phyloP scores from a whole-genome alignment of 2,888 invertebrate genomes.

The Acanthosoma haemorrhoidale region DNA sequence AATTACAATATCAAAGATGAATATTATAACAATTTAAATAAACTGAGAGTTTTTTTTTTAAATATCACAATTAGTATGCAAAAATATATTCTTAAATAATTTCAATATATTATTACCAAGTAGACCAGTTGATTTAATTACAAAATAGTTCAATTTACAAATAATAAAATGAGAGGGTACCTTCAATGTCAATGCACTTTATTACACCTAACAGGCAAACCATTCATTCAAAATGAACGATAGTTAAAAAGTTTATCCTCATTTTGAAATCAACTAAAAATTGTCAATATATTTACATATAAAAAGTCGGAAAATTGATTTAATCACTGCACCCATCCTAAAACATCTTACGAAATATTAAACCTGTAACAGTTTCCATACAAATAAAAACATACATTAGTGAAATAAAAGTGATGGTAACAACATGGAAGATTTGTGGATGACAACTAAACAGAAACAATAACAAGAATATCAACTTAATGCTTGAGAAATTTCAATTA shows the following conservation, averaged over 20 bases:
- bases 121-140: slow-evolving; percentile 17
- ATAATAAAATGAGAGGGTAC: slow-evolving; percentile 5
- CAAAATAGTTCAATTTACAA: not conserved
- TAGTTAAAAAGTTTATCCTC: not conserved
- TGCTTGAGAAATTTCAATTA: not conserved
- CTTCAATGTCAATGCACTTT: not conserved
- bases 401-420: slow-evolving; percentile 22
- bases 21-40: slow-evolving; percentile 22
- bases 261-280: not conserved
- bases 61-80: slow-evolving; percentile 20
- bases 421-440: slow-evolving; percentile 16
- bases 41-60: slow-evolving; percentile 1
- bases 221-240: not conserved
- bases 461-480: not conserved
- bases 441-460: slow-evolving; percentile 11
- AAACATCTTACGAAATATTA: not conserved
- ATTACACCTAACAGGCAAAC: not conserved
- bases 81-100: slow-evolving; percentile 17
- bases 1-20: slow-evolving; percentile 19
- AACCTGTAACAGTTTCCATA: not conserved
- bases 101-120: slow-evolving; percentile 1
- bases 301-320: not conserved
- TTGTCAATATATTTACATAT: not conserved
- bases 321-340: not conserved
- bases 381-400: not conserved